Conservation (phyloP, 2,888 invertebrate genomes). For the Acleris cristana region DNA sequence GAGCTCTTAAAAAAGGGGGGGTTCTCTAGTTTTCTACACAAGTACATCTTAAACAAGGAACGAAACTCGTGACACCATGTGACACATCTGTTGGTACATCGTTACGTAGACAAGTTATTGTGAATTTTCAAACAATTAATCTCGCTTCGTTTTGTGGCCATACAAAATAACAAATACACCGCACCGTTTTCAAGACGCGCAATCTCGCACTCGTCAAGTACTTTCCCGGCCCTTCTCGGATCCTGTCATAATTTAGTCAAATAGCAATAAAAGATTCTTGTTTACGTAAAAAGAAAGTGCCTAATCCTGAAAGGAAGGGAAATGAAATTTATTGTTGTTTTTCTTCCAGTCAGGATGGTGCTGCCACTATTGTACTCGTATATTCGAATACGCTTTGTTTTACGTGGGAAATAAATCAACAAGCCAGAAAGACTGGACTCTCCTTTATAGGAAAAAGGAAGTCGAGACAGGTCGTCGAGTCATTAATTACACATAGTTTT, state of each 20-base stretch:
- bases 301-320: conserved; percentile 6
- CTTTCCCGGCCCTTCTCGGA: background rate
- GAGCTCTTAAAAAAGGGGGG: background rate
- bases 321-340: conserved; percentile 29
- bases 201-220: background rate
- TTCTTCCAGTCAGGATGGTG: conserved; percentile 1
- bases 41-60: too few relatives aligned
- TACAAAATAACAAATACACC: background rate
- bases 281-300: conserved; percentile 12
- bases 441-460: conserved; percentile 30
- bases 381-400: conserved; percentile 14
- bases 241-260: conserved; percentile 17
- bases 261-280: background rate
- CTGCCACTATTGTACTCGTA: conserved; percentile 10
- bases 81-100: background rate
- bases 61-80: background rate
- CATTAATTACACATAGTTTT: conserved; percentile 23
- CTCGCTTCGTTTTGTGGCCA: background rate
- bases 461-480: conserved; percentile 13
- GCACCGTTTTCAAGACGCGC: background rate
- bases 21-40: too few relatives aligned
- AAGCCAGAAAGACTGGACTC: conserved; percentile 31
- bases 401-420: conserved; percentile 27
- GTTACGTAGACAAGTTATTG: background rate
- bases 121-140: too few relatives aligned